Conservation (phyloP, 2,113 vertebrate genomes). For the Dendropsophus ebraccatus region DNA sequence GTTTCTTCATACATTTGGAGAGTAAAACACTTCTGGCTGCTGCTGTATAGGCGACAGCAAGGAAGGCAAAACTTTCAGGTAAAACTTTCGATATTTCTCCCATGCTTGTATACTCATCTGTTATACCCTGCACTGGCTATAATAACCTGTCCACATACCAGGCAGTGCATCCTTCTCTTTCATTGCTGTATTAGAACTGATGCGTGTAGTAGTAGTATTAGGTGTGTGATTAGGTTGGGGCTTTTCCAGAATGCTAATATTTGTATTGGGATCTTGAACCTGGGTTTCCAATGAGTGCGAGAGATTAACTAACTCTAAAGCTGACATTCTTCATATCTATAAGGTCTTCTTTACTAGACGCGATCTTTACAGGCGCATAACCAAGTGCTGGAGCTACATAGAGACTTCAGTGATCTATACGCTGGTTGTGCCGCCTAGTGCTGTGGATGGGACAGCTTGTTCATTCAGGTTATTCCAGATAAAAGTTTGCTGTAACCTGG, state of each 20-base stretch:
- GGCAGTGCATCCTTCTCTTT: neutral
- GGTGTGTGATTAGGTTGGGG: neutral
- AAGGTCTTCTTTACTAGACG: neutral
- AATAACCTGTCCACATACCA: neutral
- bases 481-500: neutral
- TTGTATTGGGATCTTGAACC: neutral
- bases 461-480: neutral
- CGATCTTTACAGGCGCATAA: neutral
- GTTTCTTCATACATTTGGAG: constrained; percentile 27
- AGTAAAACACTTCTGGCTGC: neutral
- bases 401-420: neutral
- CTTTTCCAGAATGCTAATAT: constrained; percentile 9
- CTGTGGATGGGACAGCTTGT: neutral
- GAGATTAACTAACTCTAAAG: neutral
- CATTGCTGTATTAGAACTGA: neutral
- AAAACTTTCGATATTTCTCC: constrained; percentile 6
- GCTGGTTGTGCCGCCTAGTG: neutral
- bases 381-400: neutral
- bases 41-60: neutral
- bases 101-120: too few species aligned
- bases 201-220: constrained; percentile 4
- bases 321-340: neutral
- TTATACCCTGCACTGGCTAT: neutral
- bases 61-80: constrained; percentile 17
- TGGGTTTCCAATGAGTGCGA: neutral